Base-by-base conservation (phyloP, 2,113 vertebrate genomes). In the Poeciliopsis occidentalis region DNA sequence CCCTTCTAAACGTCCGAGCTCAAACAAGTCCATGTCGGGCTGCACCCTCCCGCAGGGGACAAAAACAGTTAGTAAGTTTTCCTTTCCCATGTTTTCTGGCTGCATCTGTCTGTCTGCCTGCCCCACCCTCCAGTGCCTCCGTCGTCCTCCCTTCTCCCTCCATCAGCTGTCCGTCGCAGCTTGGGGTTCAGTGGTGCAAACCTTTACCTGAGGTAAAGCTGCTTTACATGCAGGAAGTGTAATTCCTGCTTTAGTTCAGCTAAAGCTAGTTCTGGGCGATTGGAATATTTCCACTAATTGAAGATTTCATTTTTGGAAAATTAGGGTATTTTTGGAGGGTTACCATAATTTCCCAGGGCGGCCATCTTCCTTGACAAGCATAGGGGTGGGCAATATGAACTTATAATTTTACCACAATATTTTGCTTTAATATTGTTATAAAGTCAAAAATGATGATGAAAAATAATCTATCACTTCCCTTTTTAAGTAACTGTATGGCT, bases 1-100 rank as follows among this genome's bases (percentile, higher is more conserved):
- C 96, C 97, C 97, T 90, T 97, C 97, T 95, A 97, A 98, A 95
- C 95, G 96, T 91, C 97, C 96, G 95, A 96, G 95, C 93, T 97
- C 97, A 95, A 97, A 97, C 94, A 95, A 97, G 94, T 97, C 96
- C 79, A 95, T 98, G 90, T 97, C 97, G 87, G 97, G 97, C 91
- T 95, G 96, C 91, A 95, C 96, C 93, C 95, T 97, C 92, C 96
- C 97, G 80, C 97, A 97, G 95, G 97, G 96, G 95, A 95, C 97
- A 95, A 98, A 97, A 94, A 97, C 94, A 93, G 94, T 98, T 97
- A 96, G 97, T 98, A 97, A 98, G 97, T 91, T 79, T 92, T 94
- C 90, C 85, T 87, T 92, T 84, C 82, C 87, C 88, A 87, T 89
- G 88, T 89, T 91, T 90, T 88, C 91, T 94, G 90, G 86, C 93